These are phyloP conservation scores for Craniophora ligustri DNA, from an alignment of 2,888 invertebrate genomes.

Conservation along the genomic window DNA sequence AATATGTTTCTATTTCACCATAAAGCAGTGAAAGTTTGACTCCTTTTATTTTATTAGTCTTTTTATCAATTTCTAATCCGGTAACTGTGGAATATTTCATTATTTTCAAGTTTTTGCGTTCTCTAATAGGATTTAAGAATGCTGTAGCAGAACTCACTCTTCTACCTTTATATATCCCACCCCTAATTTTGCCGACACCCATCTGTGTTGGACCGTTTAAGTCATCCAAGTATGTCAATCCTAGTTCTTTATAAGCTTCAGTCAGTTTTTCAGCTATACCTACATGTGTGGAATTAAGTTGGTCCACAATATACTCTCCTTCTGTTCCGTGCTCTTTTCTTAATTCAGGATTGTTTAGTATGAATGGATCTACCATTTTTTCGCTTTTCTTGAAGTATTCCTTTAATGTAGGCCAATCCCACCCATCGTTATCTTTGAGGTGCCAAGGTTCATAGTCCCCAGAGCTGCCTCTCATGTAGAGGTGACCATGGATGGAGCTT, in stretches of 20 bases:
- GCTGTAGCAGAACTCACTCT: conserved; percentile 88
- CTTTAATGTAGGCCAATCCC: conserved; percentile 79
- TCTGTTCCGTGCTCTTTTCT: conserved; percentile 79
- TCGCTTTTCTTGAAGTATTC: conserved; percentile 81
- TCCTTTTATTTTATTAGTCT: conserved; percentile 65
- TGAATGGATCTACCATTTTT: conserved; percentile 76
- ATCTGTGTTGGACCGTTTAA: conserved; percentile 83
- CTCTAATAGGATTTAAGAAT: conserved; percentile 72
- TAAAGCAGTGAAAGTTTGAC: conserved; percentile 67
- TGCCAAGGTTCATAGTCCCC: conserved; percentile 80
- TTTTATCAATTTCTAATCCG: conserved; percentile 63
- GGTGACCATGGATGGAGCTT: conserved; percentile 79
- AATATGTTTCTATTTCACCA: conserved; percentile 64
- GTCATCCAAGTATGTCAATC: conserved; percentile 78
- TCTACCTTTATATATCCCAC: conserved; percentile 82
- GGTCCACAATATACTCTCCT: conserved; percentile 85
- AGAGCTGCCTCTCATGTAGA: conserved; percentile 78
- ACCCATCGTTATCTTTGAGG: conserved; percentile 70
- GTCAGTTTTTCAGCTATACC: conserved; percentile 71
- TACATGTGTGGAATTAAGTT: conserved; percentile 78
- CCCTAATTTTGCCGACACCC: conserved; percentile 87
- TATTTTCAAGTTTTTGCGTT: conserved; percentile 74
- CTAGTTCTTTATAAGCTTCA: conserved; percentile 84
- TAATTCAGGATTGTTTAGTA: conserved; percentile 73
- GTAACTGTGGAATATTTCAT: conserved; percentile 72